These are phyloP conservation scores for Pelusios castaneus DNA, from an alignment of 2,113 vertebrate species.

Conservation along the genomic window DNA sequence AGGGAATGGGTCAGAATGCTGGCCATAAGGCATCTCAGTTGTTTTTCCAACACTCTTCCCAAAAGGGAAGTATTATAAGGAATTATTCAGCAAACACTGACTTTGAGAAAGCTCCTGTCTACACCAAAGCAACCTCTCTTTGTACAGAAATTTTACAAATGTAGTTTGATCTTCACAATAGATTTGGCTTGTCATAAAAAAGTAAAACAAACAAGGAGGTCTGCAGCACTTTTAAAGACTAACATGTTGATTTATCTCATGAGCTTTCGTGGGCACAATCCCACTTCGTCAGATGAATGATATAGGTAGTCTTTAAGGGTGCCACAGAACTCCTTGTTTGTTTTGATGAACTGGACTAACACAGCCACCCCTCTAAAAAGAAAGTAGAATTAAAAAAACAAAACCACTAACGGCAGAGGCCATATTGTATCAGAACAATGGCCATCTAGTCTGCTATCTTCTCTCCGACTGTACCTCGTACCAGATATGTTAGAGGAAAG, in stretches of 20 bases:
- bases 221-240: too few relatives aligned
- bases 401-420: background rate
- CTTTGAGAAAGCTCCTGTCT: background rate
- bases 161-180: background rate
- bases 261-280: too few relatives aligned
- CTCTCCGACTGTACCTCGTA: background rate
- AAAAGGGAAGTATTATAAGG: background rate
- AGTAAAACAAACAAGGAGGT: background rate
- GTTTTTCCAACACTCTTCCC: background rate
- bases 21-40: background rate
- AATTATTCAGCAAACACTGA: fast-evolving
- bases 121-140: background rate
- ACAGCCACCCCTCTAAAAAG: too few relatives aligned
- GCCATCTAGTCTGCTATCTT: background rate
- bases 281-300: too few relatives aligned
- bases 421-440: background rate
- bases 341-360: too few relatives aligned
- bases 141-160: background rate
- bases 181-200: background rate
- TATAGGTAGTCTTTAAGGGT: too few relatives aligned
- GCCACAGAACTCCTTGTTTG: too few relatives aligned
- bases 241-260: too few relatives aligned
- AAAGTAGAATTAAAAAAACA: background rate
- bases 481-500: background rate
- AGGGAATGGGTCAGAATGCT: fast-evolving